phyloP scores from a whole-genome alignment of 2,888 invertebrate genomes.

The Neria commutata region DNA sequence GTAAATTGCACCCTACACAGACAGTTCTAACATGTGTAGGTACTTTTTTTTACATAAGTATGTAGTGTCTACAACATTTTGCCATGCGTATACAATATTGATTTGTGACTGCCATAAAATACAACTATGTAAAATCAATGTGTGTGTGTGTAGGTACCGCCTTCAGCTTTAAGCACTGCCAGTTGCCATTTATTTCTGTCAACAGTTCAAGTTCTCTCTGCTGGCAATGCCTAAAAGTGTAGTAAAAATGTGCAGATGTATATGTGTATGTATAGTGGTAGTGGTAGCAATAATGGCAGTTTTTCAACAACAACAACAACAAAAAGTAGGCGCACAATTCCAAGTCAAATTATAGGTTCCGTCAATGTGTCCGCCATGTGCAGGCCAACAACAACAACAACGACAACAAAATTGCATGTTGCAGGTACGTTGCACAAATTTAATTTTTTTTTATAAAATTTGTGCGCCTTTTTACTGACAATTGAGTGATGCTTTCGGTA shows the following conservation, averaged over 20 bases:
- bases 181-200: conserved; percentile 49
- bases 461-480: neutral
- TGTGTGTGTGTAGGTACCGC: neutral
- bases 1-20: too few species aligned
- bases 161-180: neutral
- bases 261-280: neutral
- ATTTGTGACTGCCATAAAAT: too few species aligned
- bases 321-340: conserved; percentile 33
- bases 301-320: neutral
- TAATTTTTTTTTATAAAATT: neutral
- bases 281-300: neutral
- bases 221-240: conserved; percentile 48
- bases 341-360: conserved; percentile 49
- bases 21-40: too few species aligned
- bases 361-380: conserved; percentile 52
- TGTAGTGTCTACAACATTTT: too few species aligned
- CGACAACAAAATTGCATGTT: conserved; percentile 39
- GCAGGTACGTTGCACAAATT: too few species aligned
- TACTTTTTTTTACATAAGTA: too few species aligned
- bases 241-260: conserved; percentile 17
- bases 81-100: too few species aligned
- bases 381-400: conserved; percentile 34
- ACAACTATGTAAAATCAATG: neutral
- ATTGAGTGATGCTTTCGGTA: too few species aligned
- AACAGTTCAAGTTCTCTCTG: conserved; percentile 38